Conservation (phyloP, 2,888 invertebrate genomes). For the Melieria crassipennis region DNA sequence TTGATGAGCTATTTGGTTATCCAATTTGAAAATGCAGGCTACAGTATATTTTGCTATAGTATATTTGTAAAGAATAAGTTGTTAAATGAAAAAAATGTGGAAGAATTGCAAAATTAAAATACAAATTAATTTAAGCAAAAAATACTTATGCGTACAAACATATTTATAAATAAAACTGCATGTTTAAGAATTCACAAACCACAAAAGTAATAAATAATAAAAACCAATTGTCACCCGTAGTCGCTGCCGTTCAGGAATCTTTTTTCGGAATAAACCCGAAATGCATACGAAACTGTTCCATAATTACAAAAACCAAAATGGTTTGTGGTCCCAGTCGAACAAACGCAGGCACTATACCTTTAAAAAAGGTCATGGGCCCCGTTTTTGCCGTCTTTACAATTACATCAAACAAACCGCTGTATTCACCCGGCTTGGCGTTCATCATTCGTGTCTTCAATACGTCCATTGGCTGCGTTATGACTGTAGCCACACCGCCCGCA, state of each 20-base stretch:
- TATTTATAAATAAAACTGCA: too few relatives aligned
- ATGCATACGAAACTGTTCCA: slow-evolving; percentile 90
- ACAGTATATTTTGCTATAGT: too few relatives aligned
- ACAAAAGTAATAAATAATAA: too few relatives aligned
- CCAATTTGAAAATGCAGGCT: too few relatives aligned
- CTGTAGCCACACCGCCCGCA: slow-evolving; percentile 73
- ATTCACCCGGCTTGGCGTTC: slow-evolving; percentile 96
- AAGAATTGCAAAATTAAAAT: too few relatives aligned
- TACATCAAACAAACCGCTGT: slow-evolving; percentile 77
- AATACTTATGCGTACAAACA: too few relatives aligned
- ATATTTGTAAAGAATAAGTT: too few relatives aligned
- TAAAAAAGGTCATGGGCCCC: slow-evolving; percentile 94
- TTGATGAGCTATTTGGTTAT: too few relatives aligned
- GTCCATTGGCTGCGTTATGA: slow-evolving; percentile 94
- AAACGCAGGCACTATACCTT: slow-evolving; percentile 97
- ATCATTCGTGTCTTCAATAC: slow-evolving; percentile 97
- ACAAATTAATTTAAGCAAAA: too few relatives aligned
- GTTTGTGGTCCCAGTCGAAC: slow-evolving; percentile 97
- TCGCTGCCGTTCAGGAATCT: background rate
- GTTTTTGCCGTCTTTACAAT: slow-evolving; percentile 84
- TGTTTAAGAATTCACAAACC: too few relatives aligned
- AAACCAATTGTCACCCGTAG: too few relatives aligned
- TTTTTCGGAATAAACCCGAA: slow-evolving; percentile 69
- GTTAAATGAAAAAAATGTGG: too few relatives aligned
- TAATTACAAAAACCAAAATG: slow-evolving; percentile 92